Evolutionary conservation across 2,888 invertebrate species (phyloP).

Genomic region (Blastobasis adustella): DNA sequence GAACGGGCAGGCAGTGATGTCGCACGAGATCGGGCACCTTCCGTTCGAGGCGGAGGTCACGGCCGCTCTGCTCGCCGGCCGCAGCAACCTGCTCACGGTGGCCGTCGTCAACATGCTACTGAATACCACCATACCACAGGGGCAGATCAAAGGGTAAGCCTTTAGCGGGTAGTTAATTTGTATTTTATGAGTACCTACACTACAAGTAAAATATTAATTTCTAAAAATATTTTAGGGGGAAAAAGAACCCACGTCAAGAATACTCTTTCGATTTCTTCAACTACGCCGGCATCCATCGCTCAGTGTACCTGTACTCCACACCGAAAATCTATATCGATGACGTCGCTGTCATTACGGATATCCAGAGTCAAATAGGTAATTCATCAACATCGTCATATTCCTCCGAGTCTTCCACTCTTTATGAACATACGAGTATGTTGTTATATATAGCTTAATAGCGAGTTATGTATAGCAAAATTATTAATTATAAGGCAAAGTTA

Average conservation of each 20-base stretch:
- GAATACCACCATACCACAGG: conserved; percentile 93
- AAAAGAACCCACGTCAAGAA: conserved; percentile 74
- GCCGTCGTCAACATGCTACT: conserved; percentile 95
- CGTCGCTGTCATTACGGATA: conserved; percentile 84
- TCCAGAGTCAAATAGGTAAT: conserved; percentile 77
- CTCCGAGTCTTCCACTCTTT: too few relatives aligned
- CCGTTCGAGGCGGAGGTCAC: conserved; percentile 94
- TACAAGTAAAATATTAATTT: too few relatives aligned
- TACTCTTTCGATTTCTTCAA: conserved; percentile 98
- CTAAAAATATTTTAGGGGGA: conserved; percentile 12
- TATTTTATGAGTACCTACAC: too few relatives aligned
- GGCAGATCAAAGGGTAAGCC: conserved; percentile 33
- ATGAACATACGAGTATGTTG: too few relatives aligned
- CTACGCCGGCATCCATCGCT: conserved; percentile 97
- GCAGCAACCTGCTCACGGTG: conserved; percentile 88
- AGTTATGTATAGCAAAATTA: too few relatives aligned
- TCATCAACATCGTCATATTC: not conserved
- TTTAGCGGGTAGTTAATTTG: too few relatives aligned
- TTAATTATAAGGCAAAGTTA: too few relatives aligned
- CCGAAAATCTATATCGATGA: conserved; percentile 90
- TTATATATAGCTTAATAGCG: too few relatives aligned
- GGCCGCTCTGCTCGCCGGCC: conserved; percentile 76
- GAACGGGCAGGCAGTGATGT: conserved; percentile 86
- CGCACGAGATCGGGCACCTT: conserved; percentile 95
- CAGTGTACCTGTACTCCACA: conserved; percentile 92